phyloP scores from a whole-genome alignment of 2,113 vertebrate species.

The Prunella himalayana region DNA sequence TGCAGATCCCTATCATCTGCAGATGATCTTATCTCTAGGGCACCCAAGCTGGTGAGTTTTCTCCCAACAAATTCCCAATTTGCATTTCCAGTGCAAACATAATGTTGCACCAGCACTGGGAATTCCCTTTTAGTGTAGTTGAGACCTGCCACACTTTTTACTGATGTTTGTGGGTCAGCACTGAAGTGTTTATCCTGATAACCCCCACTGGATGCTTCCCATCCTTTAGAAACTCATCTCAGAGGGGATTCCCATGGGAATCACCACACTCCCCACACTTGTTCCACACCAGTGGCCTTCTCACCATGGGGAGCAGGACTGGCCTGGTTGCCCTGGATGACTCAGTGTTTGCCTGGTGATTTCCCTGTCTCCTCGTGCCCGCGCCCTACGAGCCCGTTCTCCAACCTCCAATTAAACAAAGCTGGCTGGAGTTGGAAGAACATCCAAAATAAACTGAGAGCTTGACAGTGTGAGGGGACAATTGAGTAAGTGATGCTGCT shows the following conservation, averaged over 20 bases:
- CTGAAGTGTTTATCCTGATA: background rate
- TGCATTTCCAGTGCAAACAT: background rate
- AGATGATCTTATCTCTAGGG: background rate
- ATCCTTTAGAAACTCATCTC: background rate
- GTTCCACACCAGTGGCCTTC: background rate
- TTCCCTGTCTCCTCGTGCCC: slow-evolving; percentile 2
- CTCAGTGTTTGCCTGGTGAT: slow-evolving; percentile 44
- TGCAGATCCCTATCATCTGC: background rate
- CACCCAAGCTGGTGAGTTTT: background rate
- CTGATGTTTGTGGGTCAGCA: rapidly evolving
- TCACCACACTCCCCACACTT: background rate
- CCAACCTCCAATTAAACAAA: slow-evolving; percentile 46
- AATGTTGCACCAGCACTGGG: background rate
- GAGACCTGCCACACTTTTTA: background rate
- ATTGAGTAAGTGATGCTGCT: slow-evolving; percentile 23
- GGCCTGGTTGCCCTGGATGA: background rate
- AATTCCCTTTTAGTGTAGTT: rapidly evolving
- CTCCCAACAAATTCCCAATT: background rate
- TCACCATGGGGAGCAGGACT: background rate
- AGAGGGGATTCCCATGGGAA: background rate
- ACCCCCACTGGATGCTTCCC: background rate
- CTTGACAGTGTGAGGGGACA: slow-evolving; percentile 15
- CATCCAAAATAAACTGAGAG: slow-evolving; percentile 53
- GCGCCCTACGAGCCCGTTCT: background rate
- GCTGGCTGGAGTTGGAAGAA: background rate